phyloP scores from a whole-genome alignment of 2,113 vertebrate species.

The Atherinomorus stipes region DNA sequence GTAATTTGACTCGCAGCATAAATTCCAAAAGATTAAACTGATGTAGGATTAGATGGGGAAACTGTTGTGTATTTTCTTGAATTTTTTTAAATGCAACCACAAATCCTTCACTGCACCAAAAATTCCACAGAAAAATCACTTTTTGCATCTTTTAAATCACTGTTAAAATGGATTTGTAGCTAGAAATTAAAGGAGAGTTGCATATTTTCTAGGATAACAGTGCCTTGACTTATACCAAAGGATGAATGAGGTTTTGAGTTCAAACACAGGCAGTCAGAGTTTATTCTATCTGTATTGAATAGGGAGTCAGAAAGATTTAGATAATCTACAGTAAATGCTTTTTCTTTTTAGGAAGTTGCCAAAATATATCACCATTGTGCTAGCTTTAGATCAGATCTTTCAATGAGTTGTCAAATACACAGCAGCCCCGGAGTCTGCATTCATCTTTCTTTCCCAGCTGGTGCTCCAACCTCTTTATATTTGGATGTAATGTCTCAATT shows the following conservation, averaged over 20 bases:
- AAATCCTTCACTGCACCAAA: slow-evolving; percentile 27
- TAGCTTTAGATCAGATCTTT: slow-evolving; percentile 47
- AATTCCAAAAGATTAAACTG: slow-evolving; percentile 41
- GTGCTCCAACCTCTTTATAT: slow-evolving; percentile 44
- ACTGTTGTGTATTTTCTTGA: slow-evolving; percentile 43
- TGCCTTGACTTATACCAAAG: slow-evolving; percentile 17
- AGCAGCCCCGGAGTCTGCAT: slow-evolving; percentile 27
- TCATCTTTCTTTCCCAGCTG: slow-evolving; percentile 45
- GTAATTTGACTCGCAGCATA: slow-evolving; percentile 11
- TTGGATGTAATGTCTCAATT: slow-evolving; percentile 39
- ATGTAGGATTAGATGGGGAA: slow-evolving; percentile 36
- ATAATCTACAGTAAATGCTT: slow-evolving; percentile 20
- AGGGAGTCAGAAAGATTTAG: slow-evolving; percentile 33
- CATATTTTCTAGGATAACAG: slow-evolving; percentile 1
- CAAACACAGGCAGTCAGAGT: background rate
- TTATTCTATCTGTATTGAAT: slow-evolving; percentile 30
- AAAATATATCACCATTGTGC: slow-evolving; percentile 28
- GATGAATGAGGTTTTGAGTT: slow-evolving; percentile 19
- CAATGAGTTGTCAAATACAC: slow-evolving; percentile 42
- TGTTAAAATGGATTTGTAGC: background rate
- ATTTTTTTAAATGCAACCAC: slow-evolving; percentile 42
- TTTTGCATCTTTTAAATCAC: too few relatives aligned
- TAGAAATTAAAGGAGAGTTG: slow-evolving; percentile 7
- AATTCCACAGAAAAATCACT: slow-evolving; percentile 12
- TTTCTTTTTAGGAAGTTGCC: slow-evolving; percentile 48